Conservation (phyloP, 2,888 invertebrate species). For the Ophioninae sp. region DNA sequence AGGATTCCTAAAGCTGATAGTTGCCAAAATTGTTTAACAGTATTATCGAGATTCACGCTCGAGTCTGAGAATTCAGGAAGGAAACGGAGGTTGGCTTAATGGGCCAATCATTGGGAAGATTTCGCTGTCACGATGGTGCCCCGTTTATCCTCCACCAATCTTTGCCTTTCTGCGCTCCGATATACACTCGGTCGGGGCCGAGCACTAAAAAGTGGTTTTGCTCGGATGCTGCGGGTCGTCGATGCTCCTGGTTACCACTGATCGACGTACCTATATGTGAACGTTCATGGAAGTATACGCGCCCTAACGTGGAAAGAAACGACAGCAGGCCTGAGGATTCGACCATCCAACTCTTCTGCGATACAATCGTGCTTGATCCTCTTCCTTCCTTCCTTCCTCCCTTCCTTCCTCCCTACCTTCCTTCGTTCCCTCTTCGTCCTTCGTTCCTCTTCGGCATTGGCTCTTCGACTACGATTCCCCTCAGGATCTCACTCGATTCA, state of each 20-base stretch:
- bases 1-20: not conserved
- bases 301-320: conserved; percentile 47
- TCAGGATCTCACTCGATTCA: conserved; percentile 47
- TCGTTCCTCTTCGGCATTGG: conserved; percentile 41
- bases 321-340: conserved; percentile 55
- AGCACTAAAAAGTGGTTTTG: conserved; percentile 56
- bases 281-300: conserved; percentile 7
- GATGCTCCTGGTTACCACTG: conserved; percentile 48
- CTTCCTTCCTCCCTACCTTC: conserved; percentile 29
- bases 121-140: conserved; percentile 24
- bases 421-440: conserved; percentile 41
- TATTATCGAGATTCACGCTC: not conserved
- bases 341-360: conserved; percentile 50
- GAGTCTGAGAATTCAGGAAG: not conserved
- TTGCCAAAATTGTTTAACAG: not conserved
- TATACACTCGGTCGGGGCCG: conserved; percentile 20
- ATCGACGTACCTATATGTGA: conserved; percentile 24
- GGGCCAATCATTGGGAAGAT: conserved; percentile 36
- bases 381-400: conserved; percentile 29
- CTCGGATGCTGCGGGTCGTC: conserved; percentile 36
- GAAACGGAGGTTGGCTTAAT: conserved; percentile 15
- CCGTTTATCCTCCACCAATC: conserved; percentile 14
- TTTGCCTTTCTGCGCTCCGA: conserved; percentile 18
- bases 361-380: conserved; percentile 53
- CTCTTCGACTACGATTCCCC: conserved; percentile 43